Evolutionary conservation across 2,113 vertebrate genomes (phyloP).

Genomic region (Pygoscelis antarcticus): DNA sequence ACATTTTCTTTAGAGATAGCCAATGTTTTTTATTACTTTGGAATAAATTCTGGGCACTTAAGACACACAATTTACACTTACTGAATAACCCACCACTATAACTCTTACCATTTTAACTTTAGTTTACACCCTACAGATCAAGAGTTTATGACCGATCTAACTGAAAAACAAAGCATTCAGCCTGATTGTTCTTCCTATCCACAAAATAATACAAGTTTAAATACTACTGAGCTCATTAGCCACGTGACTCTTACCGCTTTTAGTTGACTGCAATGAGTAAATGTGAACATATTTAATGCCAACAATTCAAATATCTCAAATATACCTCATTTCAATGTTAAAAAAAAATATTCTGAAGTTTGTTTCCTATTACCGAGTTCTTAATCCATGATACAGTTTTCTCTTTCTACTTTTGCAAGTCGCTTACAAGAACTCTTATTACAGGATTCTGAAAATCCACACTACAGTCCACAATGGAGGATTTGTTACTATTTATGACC

Average conservation of each 20-base stretch:
- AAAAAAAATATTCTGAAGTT: background rate
- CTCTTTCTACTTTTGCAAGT: background rate
- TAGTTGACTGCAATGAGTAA: background rate
- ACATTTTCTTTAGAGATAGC: background rate
- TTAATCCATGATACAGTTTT: background rate
- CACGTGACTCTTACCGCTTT: background rate
- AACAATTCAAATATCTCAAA: background rate
- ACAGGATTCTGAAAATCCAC: background rate
- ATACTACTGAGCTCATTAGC: background rate
- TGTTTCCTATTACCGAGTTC: background rate
- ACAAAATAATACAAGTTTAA: background rate
- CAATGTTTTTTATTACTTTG: background rate
- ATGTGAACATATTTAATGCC: background rate
- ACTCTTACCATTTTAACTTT: background rate
- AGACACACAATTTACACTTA: background rate
- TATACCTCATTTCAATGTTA: background rate
- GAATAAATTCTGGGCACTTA: background rate
- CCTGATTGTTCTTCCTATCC: background rate
- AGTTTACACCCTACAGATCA: background rate
- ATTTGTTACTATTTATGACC: background rate
- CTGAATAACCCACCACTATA: background rate
- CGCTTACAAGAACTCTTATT: background rate
- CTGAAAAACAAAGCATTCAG: background rate
- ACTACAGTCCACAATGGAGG: background rate
- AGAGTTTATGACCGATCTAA: background rate